Base-by-base conservation (phyloP, 2,113 vertebrate species). In the Catagonus wagneri region DNA sequence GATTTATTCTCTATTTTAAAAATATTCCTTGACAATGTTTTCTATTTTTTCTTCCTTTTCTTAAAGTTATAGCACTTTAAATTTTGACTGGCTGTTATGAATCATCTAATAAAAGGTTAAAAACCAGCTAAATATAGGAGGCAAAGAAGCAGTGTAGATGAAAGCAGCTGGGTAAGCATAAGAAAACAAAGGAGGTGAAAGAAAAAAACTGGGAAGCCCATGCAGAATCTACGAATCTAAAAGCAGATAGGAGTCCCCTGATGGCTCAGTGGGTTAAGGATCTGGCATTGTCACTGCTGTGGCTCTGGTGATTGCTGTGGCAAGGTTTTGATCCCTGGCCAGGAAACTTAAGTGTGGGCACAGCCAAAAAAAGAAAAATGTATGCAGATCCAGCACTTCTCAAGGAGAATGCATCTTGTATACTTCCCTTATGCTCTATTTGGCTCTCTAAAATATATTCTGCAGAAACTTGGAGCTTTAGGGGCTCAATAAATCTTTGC, bases 191-290 rank as follows among this genome's bases (percentile, higher is more conserved):
- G 17, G 14, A 84, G 6, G 20, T 13, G 60, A 50, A 2, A 8
- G 25, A 16, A 29, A 39, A 54, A 52, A 63, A 79, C 7, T 3
- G 0, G 3, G 3, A 27, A 6, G 6, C 6, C 1, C 1, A 2
- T 0, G 14, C 5, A 58, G 19, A 75, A 32, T 7, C 29, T 34
- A 32, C 22, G 15, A 69, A 22, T 7, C 23, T 52, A 22, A 29
- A 7, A n/a, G 0, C 25, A 39, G 2, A 8, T 44, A 44, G 44
- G 44, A 44, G 44, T 44, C 8, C 44, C 44, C 44, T 44, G 44
- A 8, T 44, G 44, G 44, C 44, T 44, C 44, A 44, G 44, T 44
- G 44, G 44, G 44, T 44, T 44, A 44, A 44, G 44, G 44, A 44
- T 44, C 44, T 44, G 44, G 44, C 44, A 44, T 44, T 44, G 44